Conservation (phyloP, 37 sponge, comb jelly and placozoan species). For the Ianthella basta region DNA sequence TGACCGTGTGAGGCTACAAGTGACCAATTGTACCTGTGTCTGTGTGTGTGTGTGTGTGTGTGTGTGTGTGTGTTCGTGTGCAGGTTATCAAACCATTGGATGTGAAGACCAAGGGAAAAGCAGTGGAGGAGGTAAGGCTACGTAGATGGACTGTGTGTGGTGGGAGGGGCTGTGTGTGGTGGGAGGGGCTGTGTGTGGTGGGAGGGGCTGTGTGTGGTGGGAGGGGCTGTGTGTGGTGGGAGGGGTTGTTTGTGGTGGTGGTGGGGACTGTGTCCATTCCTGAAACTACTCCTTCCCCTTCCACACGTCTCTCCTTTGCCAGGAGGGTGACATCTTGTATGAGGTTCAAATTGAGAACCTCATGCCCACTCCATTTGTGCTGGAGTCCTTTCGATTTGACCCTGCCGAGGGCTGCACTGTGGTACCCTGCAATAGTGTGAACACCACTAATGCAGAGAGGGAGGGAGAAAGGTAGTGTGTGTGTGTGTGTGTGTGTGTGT, state of each 20-base stretch:
- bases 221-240: not conserved
- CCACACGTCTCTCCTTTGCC: not conserved
- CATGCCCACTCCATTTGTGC: constrained; percentile 69
- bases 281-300: not conserved
- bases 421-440: not conserved
- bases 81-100: constrained; percentile 90
- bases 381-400: constrained; percentile 80
- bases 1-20: not conserved
- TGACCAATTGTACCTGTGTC: too few species aligned
- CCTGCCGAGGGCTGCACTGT: constrained; percentile 62
- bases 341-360: constrained; percentile 89
- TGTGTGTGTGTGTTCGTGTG: not conserved
- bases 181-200: not conserved
- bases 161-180: not conserved
- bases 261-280: too few species aligned
- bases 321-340: constrained; percentile 73
- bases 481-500: too few species aligned
- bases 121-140: constrained; percentile 34
- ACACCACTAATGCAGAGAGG: constrained; percentile 1
- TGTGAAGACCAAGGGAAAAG: constrained; percentile 84
- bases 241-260: not conserved
- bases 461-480: not conserved
- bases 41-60: not conserved
- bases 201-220: not conserved
- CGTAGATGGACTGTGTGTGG: not conserved